Base-by-base conservation (phyloP, 2,888 invertebrate genomes). In the Campoletis raptor region DNA sequence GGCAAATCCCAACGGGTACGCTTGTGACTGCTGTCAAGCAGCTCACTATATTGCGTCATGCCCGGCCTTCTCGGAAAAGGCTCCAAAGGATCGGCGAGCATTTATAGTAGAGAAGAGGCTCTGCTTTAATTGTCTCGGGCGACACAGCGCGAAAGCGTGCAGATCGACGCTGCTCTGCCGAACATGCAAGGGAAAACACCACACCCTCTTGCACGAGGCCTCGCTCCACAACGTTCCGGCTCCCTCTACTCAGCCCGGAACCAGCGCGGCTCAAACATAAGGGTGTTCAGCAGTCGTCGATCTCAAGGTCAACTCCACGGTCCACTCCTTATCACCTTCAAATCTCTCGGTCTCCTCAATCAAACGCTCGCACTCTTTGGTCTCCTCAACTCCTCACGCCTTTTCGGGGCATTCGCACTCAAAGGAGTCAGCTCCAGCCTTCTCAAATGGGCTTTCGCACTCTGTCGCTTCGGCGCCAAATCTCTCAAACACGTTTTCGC, bases 81-180 rank as follows among this genome's bases (percentile, higher is more conserved):
- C n/a, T n/a, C n/a, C n/a, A n/a, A n/a, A n/a, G n/a, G n/a, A n/a
- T n/a, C n/a, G n/a, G n/a, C n/a, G n/a, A n/a, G n/a, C n/a, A n/a
- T n/a, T n/a, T n/a, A n/a, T n/a, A n/a, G n/a, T n/a, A n/a, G 18
- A 42, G n/a, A 77, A 45, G n/a, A 30, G 77, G 36, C 64, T 64
- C 1, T 77, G 77, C 66, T 77, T 45, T n/a, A 77, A 77, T 48
- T 77, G 77, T 30, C 40, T 64, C 7, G 76, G 76, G 5, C 61
- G 64, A 1, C 77, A 77, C 30, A 64, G 48, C 18, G 64, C 9
- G 4, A 48, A 18, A 10, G 45, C 64, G 4, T 77, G 77, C 45
- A 21, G 64, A 3, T 2, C 2, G n/a, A 64, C 77, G 42, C 42
- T n/a, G 2, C 21, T 18, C 12, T 77, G 77, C 18, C 61, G 54